Percentiles rank a stretch among this genome's conserved stretches.
Evolutionary conservation across 2,797 vertebrate species (phyloP).

Genomic region (Antennarius maculatus): DNA sequence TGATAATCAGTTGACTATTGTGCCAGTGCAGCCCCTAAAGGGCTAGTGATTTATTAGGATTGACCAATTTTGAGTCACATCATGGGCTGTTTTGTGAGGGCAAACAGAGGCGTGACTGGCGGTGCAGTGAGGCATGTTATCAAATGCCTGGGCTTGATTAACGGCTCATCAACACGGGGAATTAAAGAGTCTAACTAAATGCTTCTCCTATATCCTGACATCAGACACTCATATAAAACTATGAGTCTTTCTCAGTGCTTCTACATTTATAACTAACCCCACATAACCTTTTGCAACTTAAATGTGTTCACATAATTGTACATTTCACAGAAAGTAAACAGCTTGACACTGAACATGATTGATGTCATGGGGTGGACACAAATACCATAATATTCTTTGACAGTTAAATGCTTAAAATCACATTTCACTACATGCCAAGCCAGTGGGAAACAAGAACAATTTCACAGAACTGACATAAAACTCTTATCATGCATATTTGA

Average conservation of each 20-base stretch:
- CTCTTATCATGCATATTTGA: constrained; percentile 70
- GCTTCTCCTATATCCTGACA: constrained; percentile 50
- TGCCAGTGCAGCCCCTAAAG: constrained; percentile 60
- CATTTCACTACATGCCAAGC: constrained; percentile 66
- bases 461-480: constrained; percentile 55
- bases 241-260: constrained; percentile 41
- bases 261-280: constrained; percentile 22
- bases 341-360: constrained; percentile 63
- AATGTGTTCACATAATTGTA: constrained; percentile 47
- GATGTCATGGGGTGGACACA: constrained; percentile 52
- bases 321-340: constrained; percentile 51
- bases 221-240: constrained; percentile 60
- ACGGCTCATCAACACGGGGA: constrained; percentile 75
- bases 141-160: constrained; percentile 74
- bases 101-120: constrained; percentile 74
- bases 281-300: constrained; percentile 46
- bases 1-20: constrained; percentile 72
- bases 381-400: constrained; percentile 34
- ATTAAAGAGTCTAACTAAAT: constrained; percentile 69
- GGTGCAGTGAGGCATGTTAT: constrained; percentile 77
- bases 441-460: constrained; percentile 35
- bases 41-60: constrained; percentile 74
- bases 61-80: constrained; percentile 75
- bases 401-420: constrained; percentile 48
- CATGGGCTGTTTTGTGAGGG: constrained; percentile 69